phyloP scores from a whole-genome alignment of 2,888 invertebrate genomes.

The Acrobasis suavella region DNA sequence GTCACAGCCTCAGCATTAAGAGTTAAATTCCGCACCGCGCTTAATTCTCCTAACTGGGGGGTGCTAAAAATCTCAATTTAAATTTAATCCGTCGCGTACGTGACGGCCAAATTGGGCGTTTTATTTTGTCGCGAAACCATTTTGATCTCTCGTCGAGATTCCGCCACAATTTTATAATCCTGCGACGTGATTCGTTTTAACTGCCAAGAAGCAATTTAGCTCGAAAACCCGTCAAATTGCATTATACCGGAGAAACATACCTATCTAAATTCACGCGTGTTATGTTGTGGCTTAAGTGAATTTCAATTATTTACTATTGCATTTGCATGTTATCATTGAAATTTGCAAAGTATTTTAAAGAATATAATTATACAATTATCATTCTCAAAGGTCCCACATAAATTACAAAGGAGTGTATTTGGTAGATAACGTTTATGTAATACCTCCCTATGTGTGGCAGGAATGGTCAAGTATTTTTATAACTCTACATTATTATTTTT shows the following conservation, averaged over 20 bases:
- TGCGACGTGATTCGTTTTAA: constrained; percentile 67
- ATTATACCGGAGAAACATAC: constrained; percentile 48
- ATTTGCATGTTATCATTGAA: too few species aligned
- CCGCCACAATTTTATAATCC: constrained; percentile 66
- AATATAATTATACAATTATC: neutral
- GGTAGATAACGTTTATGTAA: too few species aligned
- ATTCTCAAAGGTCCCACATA: too few species aligned
- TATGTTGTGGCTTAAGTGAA: constrained; percentile 53
- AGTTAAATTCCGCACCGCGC: constrained; percentile 6
- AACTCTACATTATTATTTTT: too few species aligned
- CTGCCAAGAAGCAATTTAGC: constrained; percentile 64
- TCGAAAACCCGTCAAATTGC: constrained; percentile 57
- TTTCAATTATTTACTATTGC: constrained; percentile 43
- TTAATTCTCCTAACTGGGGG: constrained; percentile 21
- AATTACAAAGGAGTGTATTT: too few species aligned
- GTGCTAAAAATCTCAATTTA: constrained; percentile 35
- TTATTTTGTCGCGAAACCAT: constrained; percentile 50
- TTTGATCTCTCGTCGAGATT: constrained; percentile 58
- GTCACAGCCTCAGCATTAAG: neutral
- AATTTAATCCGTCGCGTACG: constrained; percentile 35
- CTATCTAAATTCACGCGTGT: constrained; percentile 37
- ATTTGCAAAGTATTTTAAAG: constrained; percentile 14
- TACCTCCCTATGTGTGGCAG: too few species aligned
- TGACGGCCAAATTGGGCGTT: constrained; percentile 44
- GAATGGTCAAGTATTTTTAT: too few species aligned